These are phyloP conservation scores for Galeopsomyia nigrocyanea DNA, from an alignment of 2,888 invertebrate genomes.

Conservation along the genomic window DNA sequence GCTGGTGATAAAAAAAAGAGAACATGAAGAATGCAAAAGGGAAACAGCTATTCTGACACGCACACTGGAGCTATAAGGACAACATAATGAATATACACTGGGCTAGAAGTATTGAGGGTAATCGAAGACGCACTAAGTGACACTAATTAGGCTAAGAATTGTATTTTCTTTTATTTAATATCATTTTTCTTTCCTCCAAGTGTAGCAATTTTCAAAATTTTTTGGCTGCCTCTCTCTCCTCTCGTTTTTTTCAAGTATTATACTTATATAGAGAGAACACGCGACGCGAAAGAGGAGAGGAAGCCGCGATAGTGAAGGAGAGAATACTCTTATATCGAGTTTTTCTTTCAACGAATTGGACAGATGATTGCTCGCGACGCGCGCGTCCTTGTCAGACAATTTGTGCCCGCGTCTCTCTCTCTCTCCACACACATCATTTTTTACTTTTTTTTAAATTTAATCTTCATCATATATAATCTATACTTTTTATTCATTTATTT, in stretches of 20 bases:
- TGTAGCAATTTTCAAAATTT: too few relatives aligned
- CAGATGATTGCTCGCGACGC: conserved; percentile 63
- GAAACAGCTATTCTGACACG: conserved; percentile 39
- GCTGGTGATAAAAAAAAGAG: conserved; percentile 25
- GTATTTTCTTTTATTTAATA: conserved; percentile 29
- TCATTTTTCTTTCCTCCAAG: not conserved
- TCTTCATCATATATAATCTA: conserved; percentile 42
- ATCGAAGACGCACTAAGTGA: conserved; percentile 59
- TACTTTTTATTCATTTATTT: conserved; percentile 16
- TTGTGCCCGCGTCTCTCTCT: conserved; percentile 49
- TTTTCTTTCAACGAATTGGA: conserved; percentile 64
- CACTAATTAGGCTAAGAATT: conserved; percentile 58
- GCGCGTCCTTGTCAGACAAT: conserved; percentile 49
- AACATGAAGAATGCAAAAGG: conserved; percentile 34
- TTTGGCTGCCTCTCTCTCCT: too few relatives aligned
- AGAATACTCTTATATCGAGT: conserved; percentile 63
- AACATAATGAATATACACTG: conserved; percentile 52
- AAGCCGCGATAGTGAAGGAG: conserved; percentile 59
- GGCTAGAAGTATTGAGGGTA: conserved; percentile 34
- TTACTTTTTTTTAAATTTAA: not conserved
- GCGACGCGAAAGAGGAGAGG: conserved; percentile 60
- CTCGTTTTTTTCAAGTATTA: too few relatives aligned
- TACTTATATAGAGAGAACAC: conserved; percentile 38
- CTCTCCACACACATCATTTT: too few relatives aligned
- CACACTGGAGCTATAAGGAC: conserved; percentile 47